Percentiles rank a stretch among this genome's conserved stretches.
phyloP scores from a whole-genome alignment of 1,140 invertebrate genomes.

The Macrostomum lignano region DNA sequence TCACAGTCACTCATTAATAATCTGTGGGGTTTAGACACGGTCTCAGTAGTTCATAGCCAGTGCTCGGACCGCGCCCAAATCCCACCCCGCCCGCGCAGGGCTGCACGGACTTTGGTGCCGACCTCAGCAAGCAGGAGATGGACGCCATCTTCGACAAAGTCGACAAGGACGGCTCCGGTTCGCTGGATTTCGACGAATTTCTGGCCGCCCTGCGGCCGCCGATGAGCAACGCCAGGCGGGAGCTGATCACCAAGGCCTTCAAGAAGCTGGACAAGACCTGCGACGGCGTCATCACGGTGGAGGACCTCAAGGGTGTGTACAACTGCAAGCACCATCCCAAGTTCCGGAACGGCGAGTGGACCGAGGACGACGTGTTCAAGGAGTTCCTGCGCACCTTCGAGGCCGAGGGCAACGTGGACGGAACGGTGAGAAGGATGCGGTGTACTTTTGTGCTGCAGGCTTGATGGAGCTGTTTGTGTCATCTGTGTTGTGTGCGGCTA shows the following conservation, averaged over 20 bases:
- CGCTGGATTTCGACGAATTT: constrained; percentile 56
- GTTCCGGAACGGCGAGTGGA: constrained; percentile 58
- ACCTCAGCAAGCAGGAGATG: constrained; percentile 33
- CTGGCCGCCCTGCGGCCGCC: constrained; percentile 38
- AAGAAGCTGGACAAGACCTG: constrained; percentile 14
- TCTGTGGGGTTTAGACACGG: no score
- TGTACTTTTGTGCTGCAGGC: no score
- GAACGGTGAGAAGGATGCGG: constrained; percentile 37
- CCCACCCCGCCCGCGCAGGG: no score
- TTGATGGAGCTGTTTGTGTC: no score
- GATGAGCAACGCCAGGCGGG: constrained; percentile 10
- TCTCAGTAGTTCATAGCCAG: no score
- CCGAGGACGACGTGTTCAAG: constrained; percentile 51
- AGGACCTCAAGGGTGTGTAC: constrained; percentile 1
- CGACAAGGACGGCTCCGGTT: constrained; percentile 47
- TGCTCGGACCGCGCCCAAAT: no score
- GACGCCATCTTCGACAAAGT: constrained; percentile 40
- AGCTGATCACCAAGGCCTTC: constrained; percentile 15
- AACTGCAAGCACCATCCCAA: constrained; percentile 33
- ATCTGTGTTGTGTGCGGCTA: no score
- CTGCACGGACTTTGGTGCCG: constrained; percentile 42
- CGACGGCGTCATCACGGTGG: constrained; percentile 13
- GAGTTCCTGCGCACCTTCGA: constrained; percentile 66
- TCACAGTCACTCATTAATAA: no score
- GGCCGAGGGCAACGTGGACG: constrained; percentile 43